A percentile compares a stretch with the other conserved stretches of the same genome.
Evolutionary conservation across 53 echinoderm and acorn worm species (phyloP).

Genomic region (Mesocentrotus franciscanus): DNA sequence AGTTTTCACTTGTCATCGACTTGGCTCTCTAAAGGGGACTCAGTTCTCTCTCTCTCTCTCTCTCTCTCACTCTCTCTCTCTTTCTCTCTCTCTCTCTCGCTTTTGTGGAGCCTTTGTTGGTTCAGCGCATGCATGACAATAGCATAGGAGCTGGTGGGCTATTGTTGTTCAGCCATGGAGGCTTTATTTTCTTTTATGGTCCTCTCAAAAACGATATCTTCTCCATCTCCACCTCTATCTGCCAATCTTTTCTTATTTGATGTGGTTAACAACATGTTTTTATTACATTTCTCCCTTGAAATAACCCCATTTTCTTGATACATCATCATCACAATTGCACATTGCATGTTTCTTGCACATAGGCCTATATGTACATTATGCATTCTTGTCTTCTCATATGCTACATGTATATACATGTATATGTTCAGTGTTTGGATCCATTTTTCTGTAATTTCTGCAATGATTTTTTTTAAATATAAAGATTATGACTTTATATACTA

Average conservation of each 20-base stretch:
- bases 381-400: no score
- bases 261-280: no score
- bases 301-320: no score
- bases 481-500: no score
- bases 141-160: constrained; percentile 14
- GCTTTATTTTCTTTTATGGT: not conserved
- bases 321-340: no score
- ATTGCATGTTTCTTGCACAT: no score
- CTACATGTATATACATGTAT: no score
- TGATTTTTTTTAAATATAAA: no score
- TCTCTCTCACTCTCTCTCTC: not conserved
- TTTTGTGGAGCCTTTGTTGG: constrained; percentile 3
- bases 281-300: no score
- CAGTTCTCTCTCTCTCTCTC: not conserved
- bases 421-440: no score
- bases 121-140: constrained; percentile 44
- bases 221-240: not conserved
- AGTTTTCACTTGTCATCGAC: not conserved
- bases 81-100: not conserved
- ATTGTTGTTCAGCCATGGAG: constrained; percentile 53
- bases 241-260: not conserved
- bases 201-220: not conserved
- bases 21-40: not conserved
- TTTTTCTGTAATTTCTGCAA: no score
- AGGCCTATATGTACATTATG: no score